Base-by-base conservation (phyloP, 2,113 vertebrate genomes). In the Amazona guildingii region DNA sequence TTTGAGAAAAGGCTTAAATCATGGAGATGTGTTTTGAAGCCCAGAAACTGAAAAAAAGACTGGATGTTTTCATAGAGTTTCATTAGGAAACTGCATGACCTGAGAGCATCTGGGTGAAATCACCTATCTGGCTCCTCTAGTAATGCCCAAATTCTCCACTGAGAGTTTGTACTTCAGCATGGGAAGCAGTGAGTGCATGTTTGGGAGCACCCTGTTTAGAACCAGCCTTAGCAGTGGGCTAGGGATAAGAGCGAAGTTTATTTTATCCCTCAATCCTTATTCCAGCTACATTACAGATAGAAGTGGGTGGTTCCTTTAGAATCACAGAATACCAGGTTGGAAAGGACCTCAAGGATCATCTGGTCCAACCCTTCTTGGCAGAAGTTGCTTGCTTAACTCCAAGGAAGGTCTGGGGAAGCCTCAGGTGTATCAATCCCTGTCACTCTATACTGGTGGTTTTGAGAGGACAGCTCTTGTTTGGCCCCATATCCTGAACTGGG, bases 61-160 rank as follows among this genome's bases (percentile, higher is more conserved):
- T 43, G 33, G 6, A 54, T 63, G 23, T 78, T 86, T 86, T 86
- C 17, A 13, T 4, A 16, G 63, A 49, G 59, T 52, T 91, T 64
- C 31, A 6, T 61, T 76, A 74, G 59, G 41, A 64, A 85, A 27
- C 28, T 70, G 16, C 57, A 11, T 52, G 62, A 72, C 44, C 15
- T 67, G 44, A 86, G 57, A 57, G 19, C 8, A 19, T 51, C 28
- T 46, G 21, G 2, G 14, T 35, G 8, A 54, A 83, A 29, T 13
- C 5, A 2, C 0, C 0, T n/a, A 19, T 15, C 41, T 63, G n/a
- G 23, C 64, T 77, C 8, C 24, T 77, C 46, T 31, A 18, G 41
- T 66, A 73, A 37, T 5, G 9, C 54, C 70, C 48, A 55, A 86
- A 25, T 49, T 33, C 43, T 77, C 19, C 59, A 9, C 39, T 59